Conservation (phyloP, 1,140 invertebrate species). For the Pseudomyrmex flavicornis region DNA sequence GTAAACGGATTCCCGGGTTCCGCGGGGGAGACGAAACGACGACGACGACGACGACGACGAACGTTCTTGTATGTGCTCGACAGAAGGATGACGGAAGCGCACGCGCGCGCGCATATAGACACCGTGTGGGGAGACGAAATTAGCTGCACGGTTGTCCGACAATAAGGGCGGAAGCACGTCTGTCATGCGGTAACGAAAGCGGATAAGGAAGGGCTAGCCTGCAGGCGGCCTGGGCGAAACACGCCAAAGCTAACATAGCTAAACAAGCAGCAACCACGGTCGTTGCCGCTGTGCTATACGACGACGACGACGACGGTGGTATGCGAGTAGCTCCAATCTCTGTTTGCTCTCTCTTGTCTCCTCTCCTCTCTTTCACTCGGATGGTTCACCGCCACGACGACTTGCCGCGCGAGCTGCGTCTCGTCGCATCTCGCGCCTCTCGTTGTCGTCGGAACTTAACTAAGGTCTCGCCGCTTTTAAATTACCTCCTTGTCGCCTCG, state of each 20-base stretch:
- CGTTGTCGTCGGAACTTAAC: conserved; percentile 28
- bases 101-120: conserved; percentile 20
- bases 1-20: conserved; percentile 37
- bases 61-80: too few relatives aligned
- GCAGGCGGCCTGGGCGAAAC: conserved; percentile 49
- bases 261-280: conserved; percentile 68
- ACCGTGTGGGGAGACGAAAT: conserved; percentile 31
- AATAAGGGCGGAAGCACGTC: conserved; percentile 59
- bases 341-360: conserved; percentile 59
- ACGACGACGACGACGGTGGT: conserved; percentile 38
- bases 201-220: conserved; percentile 61
- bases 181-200: conserved; percentile 55
- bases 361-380: not conserved
- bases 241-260: conserved; percentile 70
- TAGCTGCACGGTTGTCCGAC: conserved; percentile 52
- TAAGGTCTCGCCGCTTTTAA: conserved; percentile 66
- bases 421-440: conserved; percentile 3
- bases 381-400: not conserved
- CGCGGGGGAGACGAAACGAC: not conserved
- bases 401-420: conserved; percentile 30
- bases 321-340: conserved; percentile 62
- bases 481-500: conserved; percentile 32
- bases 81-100: not conserved
- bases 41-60: not conserved
- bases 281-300: conserved; percentile 49